Percentiles rank a stretch among this genome's conserved stretches.
phyloP scores from a whole-genome alignment of 2,888 invertebrate genomes.

The Eutolmus rufibarbis region DNA sequence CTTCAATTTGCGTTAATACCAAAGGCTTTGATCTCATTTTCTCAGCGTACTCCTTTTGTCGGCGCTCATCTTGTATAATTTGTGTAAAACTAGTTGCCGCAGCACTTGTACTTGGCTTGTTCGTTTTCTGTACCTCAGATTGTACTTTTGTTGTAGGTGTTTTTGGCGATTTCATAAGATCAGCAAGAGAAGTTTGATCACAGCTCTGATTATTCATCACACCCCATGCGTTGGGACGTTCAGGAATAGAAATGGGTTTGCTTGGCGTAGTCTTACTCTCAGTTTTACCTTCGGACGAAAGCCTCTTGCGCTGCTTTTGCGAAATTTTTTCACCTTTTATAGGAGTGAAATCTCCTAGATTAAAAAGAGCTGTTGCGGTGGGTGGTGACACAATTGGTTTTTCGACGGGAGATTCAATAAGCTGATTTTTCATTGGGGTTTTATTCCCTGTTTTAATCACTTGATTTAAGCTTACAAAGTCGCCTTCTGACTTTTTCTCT shows the following conservation, averaged over 20 bases:
- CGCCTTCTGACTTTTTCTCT: constrained; percentile 63
- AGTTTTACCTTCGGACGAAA: constrained; percentile 61
- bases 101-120: neutral
- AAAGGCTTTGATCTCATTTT: constrained; percentile 78
- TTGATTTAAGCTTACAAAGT: constrained; percentile 60
- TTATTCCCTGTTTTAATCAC: constrained; percentile 2
- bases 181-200: constrained; percentile 55
- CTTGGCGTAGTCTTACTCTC: constrained; percentile 39
- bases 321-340: constrained; percentile 62
- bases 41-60: constrained; percentile 74
- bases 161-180: constrained; percentile 55
- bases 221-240: constrained; percentile 57
- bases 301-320: constrained; percentile 67
- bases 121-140: neutral
- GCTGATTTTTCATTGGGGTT: neutral
- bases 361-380: constrained; percentile 52
- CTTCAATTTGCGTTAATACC: constrained; percentile 83
- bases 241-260: constrained; percentile 51
- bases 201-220: constrained; percentile 48
- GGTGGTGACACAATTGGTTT: neutral
- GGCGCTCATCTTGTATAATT: constrained; percentile 77
- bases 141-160: constrained; percentile 1
- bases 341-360: constrained; percentile 56
- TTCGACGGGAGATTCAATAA: neutral
- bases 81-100: constrained; percentile 50